Evolutionary conservation across 2,888 invertebrate genomes (phyloP).

Genomic region (Campaea margaritaria): DNA sequence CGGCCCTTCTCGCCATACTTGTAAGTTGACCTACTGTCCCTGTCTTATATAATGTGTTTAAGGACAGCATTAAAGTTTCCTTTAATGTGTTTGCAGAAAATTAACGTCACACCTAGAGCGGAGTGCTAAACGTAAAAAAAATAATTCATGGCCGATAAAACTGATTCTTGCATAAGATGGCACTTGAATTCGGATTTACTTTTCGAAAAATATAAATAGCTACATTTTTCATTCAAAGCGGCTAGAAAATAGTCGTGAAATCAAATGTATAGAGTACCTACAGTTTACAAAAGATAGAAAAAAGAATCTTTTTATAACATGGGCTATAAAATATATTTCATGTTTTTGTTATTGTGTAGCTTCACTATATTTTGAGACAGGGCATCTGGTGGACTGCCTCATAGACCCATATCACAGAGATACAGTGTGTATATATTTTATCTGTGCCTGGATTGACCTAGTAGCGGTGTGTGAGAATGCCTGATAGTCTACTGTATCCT

Average conservation of each 20-base stretch:
- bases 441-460: no score
- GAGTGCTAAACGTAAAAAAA: conserved; percentile 57
- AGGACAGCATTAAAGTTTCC: conserved; percentile 58
- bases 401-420: no score
- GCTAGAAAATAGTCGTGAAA: conserved; percentile 5
- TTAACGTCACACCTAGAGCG: conserved; percentile 65
- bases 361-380: no score
- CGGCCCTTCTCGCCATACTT: background rate
- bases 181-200: conserved; percentile 45
- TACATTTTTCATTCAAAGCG: conserved; percentile 16
- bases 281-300: no score
- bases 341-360: no score
- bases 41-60: conserved; percentile 17
- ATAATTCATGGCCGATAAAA: conserved; percentile 60
- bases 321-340: no score
- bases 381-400: no score
- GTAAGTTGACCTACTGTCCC: conserved; percentile 28
- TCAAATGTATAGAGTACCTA: conserved; percentile 8
- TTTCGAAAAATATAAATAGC: conserved; percentile 23
- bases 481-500: no score
- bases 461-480: no score
- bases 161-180: conserved; percentile 53
- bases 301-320: no score
- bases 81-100: conserved; percentile 68
- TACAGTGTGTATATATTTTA: no score